Evolutionary conservation across 2,797 vertebrate species (phyloP).

Genomic region (Allobates femoralis): DNA sequence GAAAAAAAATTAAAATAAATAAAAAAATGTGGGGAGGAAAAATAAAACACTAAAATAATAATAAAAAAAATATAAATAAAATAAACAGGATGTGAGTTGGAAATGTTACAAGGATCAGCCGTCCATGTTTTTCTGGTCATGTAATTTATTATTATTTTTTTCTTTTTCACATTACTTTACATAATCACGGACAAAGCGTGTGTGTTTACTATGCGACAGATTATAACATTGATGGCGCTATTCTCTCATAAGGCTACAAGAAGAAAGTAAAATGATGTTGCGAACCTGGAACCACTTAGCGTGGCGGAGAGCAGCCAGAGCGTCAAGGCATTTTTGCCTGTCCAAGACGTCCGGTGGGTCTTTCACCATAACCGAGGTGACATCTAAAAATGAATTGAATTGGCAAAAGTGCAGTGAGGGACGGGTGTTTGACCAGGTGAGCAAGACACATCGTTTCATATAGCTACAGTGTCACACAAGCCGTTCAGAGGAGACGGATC

Average conservation of each 20-base stretch:
- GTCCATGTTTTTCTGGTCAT: constrained; percentile 72
- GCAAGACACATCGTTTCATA: constrained; percentile 86
- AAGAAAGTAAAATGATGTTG: constrained; percentile 99
- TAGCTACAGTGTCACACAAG: constrained; percentile 98
- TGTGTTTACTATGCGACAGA: constrained; percentile 78
- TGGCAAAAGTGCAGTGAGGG: constrained; percentile 98
- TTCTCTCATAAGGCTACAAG: constrained; percentile 99
- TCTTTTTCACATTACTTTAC: constrained; percentile 66
- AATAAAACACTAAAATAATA: constrained; percentile 64
- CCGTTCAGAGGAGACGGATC: constrained; percentile 75
- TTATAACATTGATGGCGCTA: constrained; percentile 77
- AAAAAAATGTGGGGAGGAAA: constrained; percentile 64
- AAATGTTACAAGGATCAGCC: constrained; percentile 70
- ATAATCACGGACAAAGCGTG: constrained; percentile 77
- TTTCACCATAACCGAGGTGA: constrained; percentile 99
- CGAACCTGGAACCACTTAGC: constrained; percentile 99
- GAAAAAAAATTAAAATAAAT: constrained; percentile 68
- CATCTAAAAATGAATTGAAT: constrained; percentile 99
- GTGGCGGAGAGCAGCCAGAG: constrained; percentile 99
- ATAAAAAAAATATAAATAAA: constrained; percentile 69
- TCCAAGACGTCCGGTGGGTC: constrained; percentile 99
- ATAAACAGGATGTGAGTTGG: constrained; percentile 73
- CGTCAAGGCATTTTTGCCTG: constrained; percentile 99
- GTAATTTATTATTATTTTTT: constrained; percentile 67
- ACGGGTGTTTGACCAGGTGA: constrained; percentile 99